Evolutionary conservation across 2,888 invertebrate species (phyloP).

Genomic region (Erannis defoliaria): DNA sequence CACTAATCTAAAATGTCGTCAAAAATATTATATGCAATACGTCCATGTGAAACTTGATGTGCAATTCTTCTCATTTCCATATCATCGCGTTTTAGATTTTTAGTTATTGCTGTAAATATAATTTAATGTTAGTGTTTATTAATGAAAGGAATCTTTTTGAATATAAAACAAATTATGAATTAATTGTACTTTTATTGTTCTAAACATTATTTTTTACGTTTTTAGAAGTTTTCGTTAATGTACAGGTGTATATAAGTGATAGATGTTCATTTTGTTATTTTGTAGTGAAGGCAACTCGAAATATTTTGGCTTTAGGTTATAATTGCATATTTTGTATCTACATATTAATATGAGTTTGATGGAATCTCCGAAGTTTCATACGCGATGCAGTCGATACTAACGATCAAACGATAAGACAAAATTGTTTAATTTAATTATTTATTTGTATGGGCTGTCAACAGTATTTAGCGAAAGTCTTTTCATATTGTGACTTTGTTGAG

Average conservation of each 20-base stretch:
- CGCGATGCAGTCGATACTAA: slow-evolving; percentile 12
- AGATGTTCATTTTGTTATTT: slow-evolving; percentile 75
- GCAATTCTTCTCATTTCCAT: slow-evolving; percentile 85
- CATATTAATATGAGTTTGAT: slow-evolving; percentile 3
- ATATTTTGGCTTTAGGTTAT: slow-evolving; percentile 35
- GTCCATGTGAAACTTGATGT: slow-evolving; percentile 81
- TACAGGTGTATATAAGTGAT: slow-evolving; percentile 83
- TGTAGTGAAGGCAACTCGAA: slow-evolving; percentile 54
- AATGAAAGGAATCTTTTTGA: slow-evolving; percentile 63
- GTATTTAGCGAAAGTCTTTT: slow-evolving; percentile 80
- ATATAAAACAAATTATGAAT: slow-evolving; percentile 69
- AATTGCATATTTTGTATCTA: slow-evolving; percentile 10
- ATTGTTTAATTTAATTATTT: slow-evolving; percentile 60
- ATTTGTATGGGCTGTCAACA: slow-evolving; percentile 75
- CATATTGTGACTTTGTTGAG: slow-evolving; percentile 83
- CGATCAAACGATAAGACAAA: slow-evolving; percentile 21
- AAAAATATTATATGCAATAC: slow-evolving; percentile 69
- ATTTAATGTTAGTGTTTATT: slow-evolving; percentile 76
- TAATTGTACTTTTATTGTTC: slow-evolving; percentile 80
- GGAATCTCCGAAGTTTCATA: slow-evolving; percentile 15
- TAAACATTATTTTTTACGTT: slow-evolving; percentile 77
- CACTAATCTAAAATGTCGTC: slow-evolving; percentile 61
- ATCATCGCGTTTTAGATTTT: slow-evolving; percentile 81
- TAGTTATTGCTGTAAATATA: slow-evolving; percentile 84
- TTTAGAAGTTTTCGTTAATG: slow-evolving; percentile 82